Evolutionary conservation across 2,113 vertebrate genomes (phyloP), one percentile per base, ranked within the genome.

Genomic region (Probosciger aterrimus): DNA sequence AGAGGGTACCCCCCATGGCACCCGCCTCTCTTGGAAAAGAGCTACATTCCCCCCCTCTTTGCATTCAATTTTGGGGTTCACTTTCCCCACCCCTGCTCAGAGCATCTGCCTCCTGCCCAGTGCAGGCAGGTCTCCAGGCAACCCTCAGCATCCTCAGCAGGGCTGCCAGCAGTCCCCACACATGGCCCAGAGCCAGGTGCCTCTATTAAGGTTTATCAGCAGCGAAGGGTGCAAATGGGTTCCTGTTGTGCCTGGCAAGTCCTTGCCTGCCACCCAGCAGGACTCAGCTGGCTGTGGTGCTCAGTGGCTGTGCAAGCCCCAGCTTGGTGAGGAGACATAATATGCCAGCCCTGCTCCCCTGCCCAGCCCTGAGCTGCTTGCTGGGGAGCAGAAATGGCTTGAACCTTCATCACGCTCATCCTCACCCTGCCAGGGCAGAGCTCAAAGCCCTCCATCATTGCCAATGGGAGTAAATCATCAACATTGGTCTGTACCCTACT

Each of bases 251-350:
- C 52, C 53, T 2, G 2, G 25, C 50, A 35, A 60, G 52, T 59
- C 57, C 65, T 53, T 13, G 14, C 65, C 41, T 43, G 83, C 14
- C 5, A 3, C 84, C 64, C 78, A 46, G 78, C 57, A 35, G 50
- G 64, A 50, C 25, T 5, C 7, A 2, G 27, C 37, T 3, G 2
- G 9, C 50, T 18, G 30, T 2, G 0, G 30, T 9, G 11, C 25
- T 41, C 0, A 5, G 41, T 43, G 55, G n/a, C 73, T 16, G 1
- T 5, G 31, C 35, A 22, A 76, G 46, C 30, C 79, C 41, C 3
- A 5, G 25, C 64, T 49, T 19, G 15, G 69, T 1, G 9, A 46
- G 31, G 31, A 30, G 28, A 25, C 2, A 5, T 2, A 16, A 7
- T 1, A 18, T 64, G 30, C 23, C 2, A 1, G 31, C 49, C 20